Conservation (phyloP, 2,888 invertebrate species). For the Coelopa pilipes region DNA sequence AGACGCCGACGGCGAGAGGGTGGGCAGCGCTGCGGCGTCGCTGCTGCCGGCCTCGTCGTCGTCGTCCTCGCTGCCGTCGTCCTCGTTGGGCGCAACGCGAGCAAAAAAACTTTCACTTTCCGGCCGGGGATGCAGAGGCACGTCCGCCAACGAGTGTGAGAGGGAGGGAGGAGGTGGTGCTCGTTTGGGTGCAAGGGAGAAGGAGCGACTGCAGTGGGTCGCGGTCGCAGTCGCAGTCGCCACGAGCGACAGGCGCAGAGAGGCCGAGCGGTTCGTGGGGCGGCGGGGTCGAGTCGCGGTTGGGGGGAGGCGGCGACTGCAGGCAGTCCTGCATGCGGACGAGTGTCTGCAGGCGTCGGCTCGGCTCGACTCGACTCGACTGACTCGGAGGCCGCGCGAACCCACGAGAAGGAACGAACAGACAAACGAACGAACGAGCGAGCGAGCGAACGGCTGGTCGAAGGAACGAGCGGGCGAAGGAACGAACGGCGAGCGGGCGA, state of each 20-base stretch:
- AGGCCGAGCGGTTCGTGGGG: neutral
- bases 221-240: neutral
- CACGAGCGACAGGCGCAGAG: conserved; percentile 1
- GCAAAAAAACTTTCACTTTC: conserved; percentile 41
- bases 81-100: neutral
- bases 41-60: neutral
- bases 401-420: no score
- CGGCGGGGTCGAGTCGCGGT: neutral
- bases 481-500: no score
- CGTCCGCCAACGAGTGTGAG: neutral
- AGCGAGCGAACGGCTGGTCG: no score
- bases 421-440: no score
- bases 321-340: neutral
- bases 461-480: no score
- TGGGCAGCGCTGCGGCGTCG: conserved; percentile 1
- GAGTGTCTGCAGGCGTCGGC: no score
- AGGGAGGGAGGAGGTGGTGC: neutral
- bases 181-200: no score
- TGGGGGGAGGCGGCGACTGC: neutral
- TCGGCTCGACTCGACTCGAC: no score
- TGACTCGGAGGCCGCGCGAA: no score
- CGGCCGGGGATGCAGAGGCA: neutral
- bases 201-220: neutral
- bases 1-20: conserved; percentile 16
- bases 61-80: neutral